Percentiles rank a stretch among this genome's conserved stretches.
Conservation (phyloP, 1,140 invertebrate species). For the Arion vulgaris region DNA sequence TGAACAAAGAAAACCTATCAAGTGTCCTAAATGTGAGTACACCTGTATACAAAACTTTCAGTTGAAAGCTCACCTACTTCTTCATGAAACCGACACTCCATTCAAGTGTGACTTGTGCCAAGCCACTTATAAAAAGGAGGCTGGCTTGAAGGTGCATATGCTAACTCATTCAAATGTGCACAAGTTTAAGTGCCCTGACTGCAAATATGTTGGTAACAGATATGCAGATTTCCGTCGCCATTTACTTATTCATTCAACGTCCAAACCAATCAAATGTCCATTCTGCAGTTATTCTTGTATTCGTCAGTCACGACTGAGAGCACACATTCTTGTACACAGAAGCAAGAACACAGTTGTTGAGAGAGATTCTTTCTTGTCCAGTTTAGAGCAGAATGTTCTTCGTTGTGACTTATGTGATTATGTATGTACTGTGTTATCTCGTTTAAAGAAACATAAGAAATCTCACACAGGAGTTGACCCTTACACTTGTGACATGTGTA, state of each 20-base stretch:
- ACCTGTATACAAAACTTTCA: slow-evolving; percentile 35
- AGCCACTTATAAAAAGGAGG: slow-evolving; percentile 33
- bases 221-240: slow-evolving; percentile 30
- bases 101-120: slow-evolving; percentile 23
- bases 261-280: slow-evolving; percentile 26
- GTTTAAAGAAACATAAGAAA: slow-evolving; percentile 28
- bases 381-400: not conserved
- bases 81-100: slow-evolving; percentile 17
- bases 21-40: slow-evolving; percentile 27
- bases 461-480: not conserved
- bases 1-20: slow-evolving; percentile 8
- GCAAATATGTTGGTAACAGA: slow-evolving; percentile 14
- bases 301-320: slow-evolving; percentile 23
- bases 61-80: slow-evolving; percentile 16
- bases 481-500: slow-evolving; percentile 1
- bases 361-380: slow-evolving; percentile 3
- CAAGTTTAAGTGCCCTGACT: slow-evolving; percentile 19
- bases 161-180: slow-evolving; percentile 22
- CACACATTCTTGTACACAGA: slow-evolving; percentile 28
- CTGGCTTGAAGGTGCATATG: slow-evolving; percentile 32
- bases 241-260: slow-evolving; percentile 13
- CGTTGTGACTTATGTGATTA: slow-evolving; percentile 28
- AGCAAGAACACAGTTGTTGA: not conserved
- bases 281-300: slow-evolving; percentile 29
- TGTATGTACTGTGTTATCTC: not conserved